Evolutionary conservation across 2,113 vertebrate genomes (phyloP).

Genomic region (Camelus bactrianus): DNA sequence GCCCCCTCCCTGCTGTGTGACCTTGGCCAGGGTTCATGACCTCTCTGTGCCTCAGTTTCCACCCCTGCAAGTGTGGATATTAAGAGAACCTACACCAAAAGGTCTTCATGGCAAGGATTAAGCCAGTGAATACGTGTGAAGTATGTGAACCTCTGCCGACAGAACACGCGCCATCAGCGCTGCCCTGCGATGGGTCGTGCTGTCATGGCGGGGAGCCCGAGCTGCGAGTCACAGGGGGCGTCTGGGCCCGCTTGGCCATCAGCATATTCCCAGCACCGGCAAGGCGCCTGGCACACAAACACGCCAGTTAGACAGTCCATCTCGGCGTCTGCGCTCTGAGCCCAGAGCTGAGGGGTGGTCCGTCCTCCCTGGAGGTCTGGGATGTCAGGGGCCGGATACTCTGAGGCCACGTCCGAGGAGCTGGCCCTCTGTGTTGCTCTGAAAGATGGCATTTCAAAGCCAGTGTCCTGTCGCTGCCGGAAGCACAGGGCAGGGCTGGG

Average conservation of each 20-base stretch:
- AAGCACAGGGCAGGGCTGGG: neutral
- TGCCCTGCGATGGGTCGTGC: too few species aligned
- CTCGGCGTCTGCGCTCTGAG: neutral
- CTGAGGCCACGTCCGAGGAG: neutral
- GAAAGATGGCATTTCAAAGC: neutral
- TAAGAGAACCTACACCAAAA: neutral
- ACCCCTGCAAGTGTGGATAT: neutral
- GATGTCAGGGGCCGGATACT: neutral
- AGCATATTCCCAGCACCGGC: neutral
- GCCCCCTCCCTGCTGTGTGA: neutral
- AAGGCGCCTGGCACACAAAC: neutral
- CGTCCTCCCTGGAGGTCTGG: neutral
- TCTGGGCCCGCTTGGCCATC: neutral
- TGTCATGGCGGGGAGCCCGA: neutral
- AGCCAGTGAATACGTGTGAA: neutral
- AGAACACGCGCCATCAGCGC: too few species aligned
- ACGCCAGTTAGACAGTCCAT: neutral
- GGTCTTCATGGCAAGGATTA: too few species aligned
- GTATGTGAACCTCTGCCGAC: neutral
- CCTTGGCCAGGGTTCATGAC: too few species aligned
- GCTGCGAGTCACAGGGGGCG: neutral
- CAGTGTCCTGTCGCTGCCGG: neutral
- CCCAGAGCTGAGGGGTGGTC: accelerated
- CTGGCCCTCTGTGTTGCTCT: neutral
- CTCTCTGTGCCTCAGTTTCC: neutral